Evolutionary conservation across 2,797 vertebrate species (phyloP).

Genomic region (Sebastes cheni): DNA sequence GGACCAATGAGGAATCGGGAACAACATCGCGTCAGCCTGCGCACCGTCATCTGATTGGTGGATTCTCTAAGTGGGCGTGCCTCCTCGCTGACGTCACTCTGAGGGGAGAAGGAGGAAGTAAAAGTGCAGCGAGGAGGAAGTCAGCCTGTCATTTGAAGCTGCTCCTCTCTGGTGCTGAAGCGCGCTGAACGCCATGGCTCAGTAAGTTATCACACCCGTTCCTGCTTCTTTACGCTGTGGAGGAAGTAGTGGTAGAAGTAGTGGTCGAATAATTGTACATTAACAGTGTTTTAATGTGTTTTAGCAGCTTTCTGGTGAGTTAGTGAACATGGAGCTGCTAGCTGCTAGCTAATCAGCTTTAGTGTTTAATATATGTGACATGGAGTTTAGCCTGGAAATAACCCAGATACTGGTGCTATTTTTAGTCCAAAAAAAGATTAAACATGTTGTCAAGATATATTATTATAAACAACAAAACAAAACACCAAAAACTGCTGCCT

Average conservation of each 20-base stretch:
- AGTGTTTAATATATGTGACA: not conserved
- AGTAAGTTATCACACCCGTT: conserved; percentile 36
- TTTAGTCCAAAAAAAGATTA: not conserved
- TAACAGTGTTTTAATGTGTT: too few relatives aligned
- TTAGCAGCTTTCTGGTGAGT: too few relatives aligned
- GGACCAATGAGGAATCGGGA: conserved; percentile 65
- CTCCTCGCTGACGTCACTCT: not conserved
- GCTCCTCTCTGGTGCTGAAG: fast-evolving
- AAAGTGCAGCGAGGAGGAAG: conserved; percentile 2
- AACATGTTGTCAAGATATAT: not conserved
- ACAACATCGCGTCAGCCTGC: not conserved
- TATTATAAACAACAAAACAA: too few relatives aligned
- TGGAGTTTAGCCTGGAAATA: not conserved
- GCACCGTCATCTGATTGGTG: conserved; percentile 54
- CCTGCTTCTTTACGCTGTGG: too few relatives aligned
- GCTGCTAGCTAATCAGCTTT: too few relatives aligned
- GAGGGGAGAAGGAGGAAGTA: conserved; percentile 76
- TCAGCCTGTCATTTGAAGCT: conserved; percentile 33
- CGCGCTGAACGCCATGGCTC: conserved; percentile 70
- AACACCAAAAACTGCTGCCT: too few relatives aligned
- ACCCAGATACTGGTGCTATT: too few relatives aligned
- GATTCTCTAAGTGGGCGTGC: not conserved
- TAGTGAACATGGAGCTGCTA: too few relatives aligned
- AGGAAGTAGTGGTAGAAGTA: too few relatives aligned
- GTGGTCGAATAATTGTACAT: fast-evolving